Conservation (phyloP, 2,888 invertebrate genomes). For the Heliconius charithonia region DNA sequence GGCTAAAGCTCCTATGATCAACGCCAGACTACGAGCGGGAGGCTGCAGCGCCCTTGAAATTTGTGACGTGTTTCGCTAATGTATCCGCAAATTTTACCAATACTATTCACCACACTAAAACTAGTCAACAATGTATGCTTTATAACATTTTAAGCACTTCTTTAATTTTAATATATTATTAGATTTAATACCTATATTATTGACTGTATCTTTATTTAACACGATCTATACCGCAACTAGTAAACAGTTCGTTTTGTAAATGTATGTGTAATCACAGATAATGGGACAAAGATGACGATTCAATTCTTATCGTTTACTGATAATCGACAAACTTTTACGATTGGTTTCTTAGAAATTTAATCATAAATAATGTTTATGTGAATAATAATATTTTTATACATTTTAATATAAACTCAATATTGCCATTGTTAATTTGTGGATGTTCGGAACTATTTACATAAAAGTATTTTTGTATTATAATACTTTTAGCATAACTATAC, state of each 20-base stretch:
- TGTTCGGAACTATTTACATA: no score
- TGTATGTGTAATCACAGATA: constrained; percentile 50
- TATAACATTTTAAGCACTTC: background rate
- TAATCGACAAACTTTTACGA: constrained; percentile 60
- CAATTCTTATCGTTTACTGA: constrained; percentile 54
- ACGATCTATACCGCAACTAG: constrained; percentile 16
- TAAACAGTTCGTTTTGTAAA: constrained; percentile 41
- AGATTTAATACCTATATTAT: background rate
- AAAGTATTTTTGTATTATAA: no score
- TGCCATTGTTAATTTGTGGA: no score
- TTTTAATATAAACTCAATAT: background rate
- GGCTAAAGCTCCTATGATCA: constrained; percentile 51
- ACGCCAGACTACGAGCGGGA: constrained; percentile 52
- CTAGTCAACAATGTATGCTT: background rate
- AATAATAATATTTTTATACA: constrained; percentile 4
- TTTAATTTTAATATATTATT: constrained; percentile 3
- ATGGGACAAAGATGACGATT: constrained; percentile 64
- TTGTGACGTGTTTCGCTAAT: constrained; percentile 49
- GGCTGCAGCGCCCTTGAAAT: constrained; percentile 74
- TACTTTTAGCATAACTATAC: no score
- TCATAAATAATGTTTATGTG: background rate
- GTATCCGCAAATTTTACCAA: constrained; percentile 29
- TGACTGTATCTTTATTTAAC: background rate
- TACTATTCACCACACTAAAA: constrained; percentile 9
- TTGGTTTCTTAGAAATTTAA: constrained; percentile 56